These are phyloP conservation scores for Stichopus chloronotus DNA, from an alignment of 35 echinoderm and acorn worm genomes.

Conservation along the genomic window DNA sequence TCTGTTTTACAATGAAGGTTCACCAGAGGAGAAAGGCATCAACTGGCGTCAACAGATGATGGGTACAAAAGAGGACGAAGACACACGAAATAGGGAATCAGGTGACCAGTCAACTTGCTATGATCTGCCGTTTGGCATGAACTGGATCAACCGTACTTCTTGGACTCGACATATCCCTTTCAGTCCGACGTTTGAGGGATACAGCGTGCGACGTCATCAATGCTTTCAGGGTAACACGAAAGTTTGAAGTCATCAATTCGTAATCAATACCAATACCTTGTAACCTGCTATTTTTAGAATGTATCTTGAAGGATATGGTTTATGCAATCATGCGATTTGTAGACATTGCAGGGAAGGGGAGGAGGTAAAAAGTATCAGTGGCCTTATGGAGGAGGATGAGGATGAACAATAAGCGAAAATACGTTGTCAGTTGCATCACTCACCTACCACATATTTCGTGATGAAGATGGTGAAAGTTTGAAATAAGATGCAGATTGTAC, in stretches of 20 bases:
- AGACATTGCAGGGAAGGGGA: too few relatives aligned
- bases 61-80: background rate
- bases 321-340: too few relatives aligned
- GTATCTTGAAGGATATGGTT: too few relatives aligned
- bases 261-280: too few relatives aligned
- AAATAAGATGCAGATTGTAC: too few relatives aligned
- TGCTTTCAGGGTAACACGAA: background rate
- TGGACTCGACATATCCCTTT: background rate
- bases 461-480: too few relatives aligned
- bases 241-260: background rate
- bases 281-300: too few relatives aligned
- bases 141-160: background rate
- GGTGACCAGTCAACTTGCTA: background rate
- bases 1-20: background rate
- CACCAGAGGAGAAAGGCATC: background rate
- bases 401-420: too few relatives aligned
- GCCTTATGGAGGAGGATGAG: too few relatives aligned
- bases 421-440: too few relatives aligned
- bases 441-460: too few relatives aligned
- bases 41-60: background rate
- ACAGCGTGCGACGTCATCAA: background rate
- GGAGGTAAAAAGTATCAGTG: too few relatives aligned
- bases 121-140: background rate
- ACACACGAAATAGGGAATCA: background rate
- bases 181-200: background rate